Percentiles rank a stretch among this genome's conserved stretches.
Evolutionary conservation across 2,797 vertebrate genomes (phyloP).

Genomic region (Ispidina lecontei): DNA sequence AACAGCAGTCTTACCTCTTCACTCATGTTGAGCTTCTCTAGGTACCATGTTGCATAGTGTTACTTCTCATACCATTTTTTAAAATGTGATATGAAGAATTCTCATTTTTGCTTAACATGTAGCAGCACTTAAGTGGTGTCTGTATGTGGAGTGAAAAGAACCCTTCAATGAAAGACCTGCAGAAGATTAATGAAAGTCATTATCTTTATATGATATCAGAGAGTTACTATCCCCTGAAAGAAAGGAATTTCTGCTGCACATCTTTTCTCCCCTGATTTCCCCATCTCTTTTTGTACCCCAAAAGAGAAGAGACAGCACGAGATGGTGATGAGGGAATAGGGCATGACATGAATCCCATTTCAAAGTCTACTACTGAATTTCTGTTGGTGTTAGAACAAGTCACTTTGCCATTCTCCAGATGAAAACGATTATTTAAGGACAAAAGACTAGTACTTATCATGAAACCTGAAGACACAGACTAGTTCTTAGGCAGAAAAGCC

Average conservation of each 20-base stretch:
- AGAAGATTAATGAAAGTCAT: conserved; percentile 66
- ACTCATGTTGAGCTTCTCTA: not conserved
- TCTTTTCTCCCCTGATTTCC: conserved; percentile 14
- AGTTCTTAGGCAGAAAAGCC: conserved; percentile 64
- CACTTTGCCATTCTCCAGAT: conserved; percentile 49
- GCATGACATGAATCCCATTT: conserved; percentile 46
- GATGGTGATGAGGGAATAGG: conserved; percentile 32
- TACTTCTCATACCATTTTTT: not conserved
- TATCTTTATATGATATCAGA: conserved; percentile 25
- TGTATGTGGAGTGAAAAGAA: not conserved
- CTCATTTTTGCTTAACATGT: conserved; percentile 7
- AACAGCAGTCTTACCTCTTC: not conserved
- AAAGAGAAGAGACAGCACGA: conserved; percentile 34
- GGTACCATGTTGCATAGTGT: not conserved
- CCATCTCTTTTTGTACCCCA: not conserved
- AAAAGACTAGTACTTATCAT: conserved; percentile 64
- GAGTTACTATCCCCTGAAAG: conserved; percentile 18
- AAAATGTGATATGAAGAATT: not conserved
- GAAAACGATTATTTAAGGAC: conserved; percentile 67
- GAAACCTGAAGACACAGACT: conserved; percentile 59
- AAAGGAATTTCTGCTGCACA: conserved; percentile 33
- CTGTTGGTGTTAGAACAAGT: conserved; percentile 59
- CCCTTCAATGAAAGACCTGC: not conserved
- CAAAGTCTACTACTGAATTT: conserved; percentile 44
- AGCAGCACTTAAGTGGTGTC: conserved; percentile 17